Percentiles rank a stretch among this genome's conserved stretches.
Evolutionary conservation across 2,888 invertebrate species (phyloP).

Genomic region (Synanthedon myopaeformis): DNA sequence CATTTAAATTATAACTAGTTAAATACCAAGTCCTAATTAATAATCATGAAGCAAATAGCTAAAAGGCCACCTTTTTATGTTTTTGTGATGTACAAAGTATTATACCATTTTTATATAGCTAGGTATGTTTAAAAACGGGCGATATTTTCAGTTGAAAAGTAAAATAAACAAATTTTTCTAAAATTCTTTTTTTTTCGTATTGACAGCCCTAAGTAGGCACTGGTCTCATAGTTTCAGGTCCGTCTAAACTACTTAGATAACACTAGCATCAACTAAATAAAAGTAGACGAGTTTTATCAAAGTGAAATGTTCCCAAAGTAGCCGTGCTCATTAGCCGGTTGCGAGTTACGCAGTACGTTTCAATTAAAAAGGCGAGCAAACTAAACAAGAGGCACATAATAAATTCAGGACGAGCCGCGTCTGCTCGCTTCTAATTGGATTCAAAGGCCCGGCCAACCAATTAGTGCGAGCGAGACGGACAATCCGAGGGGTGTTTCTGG

Average conservation of each 20-base stretch:
- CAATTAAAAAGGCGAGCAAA: conserved; percentile 53
- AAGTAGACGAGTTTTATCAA: conserved; percentile 3
- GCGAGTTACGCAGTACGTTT: conserved; percentile 51
- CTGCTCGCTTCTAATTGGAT: conserved; percentile 53
- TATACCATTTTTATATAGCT: too few species aligned
- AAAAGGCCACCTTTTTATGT: too few species aligned
- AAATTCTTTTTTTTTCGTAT: too few species aligned
- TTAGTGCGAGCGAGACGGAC: conserved; percentile 42
- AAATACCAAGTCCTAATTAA: too few species aligned
- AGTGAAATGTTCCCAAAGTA: conserved; percentile 21
- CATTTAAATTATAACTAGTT: too few species aligned
- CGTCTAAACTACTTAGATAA: not conserved
- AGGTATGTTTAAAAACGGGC: too few species aligned
- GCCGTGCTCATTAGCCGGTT: conserved; percentile 27
- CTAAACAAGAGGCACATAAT: conserved; percentile 53
- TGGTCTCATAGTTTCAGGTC: not conserved
- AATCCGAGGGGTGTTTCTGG: not conserved
- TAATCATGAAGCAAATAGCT: too few species aligned
- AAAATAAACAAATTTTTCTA: too few species aligned
- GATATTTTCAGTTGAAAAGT: too few species aligned
- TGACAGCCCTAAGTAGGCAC: not conserved
- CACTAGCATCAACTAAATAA: not conserved
- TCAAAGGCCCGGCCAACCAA: conserved; percentile 48
- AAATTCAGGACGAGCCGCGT: conserved; percentile 47
- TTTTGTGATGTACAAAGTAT: too few species aligned